Evolutionary conservation across 2,797 vertebrate species (phyloP).

Genomic region (Selene dorsalis): DNA sequence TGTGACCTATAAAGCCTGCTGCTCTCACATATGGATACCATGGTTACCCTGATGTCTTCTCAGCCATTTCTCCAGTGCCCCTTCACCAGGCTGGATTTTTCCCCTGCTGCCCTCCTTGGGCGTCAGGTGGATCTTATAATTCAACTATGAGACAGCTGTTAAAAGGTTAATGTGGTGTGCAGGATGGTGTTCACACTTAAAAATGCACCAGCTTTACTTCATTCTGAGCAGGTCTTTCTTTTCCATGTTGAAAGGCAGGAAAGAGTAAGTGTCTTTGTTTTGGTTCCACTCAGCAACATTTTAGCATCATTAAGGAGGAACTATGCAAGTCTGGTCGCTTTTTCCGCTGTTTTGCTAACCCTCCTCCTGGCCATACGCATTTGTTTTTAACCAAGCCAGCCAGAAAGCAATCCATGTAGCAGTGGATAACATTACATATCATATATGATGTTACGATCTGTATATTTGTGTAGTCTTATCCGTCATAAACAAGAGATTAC

Average conservation of each 20-base stretch:
- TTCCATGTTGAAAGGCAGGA: background rate
- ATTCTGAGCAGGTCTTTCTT: background rate
- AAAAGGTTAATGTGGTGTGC: conserved; percentile 4
- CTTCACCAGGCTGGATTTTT: background rate
- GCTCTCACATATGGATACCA: conserved; percentile 8
- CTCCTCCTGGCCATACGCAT: no score
- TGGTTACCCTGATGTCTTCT: conserved; percentile 10
- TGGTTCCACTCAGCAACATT: no score
- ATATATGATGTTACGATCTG: no score
- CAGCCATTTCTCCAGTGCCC: background rate
- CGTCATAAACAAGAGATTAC: no score
- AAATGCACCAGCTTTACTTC: background rate
- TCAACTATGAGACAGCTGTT: background rate
- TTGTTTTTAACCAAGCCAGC: no score
- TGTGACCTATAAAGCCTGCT: conserved; percentile 11
- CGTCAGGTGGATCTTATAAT: background rate
- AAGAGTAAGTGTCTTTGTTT: background rate
- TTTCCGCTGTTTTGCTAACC: no score
- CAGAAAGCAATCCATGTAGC: no score
- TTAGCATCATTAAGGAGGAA: no score
- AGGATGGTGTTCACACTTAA: background rate
- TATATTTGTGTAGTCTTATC: no score
- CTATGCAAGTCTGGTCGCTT: no score
- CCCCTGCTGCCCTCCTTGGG: background rate
- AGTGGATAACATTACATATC: no score